Conservation (phyloP, 2,888 invertebrate genomes). For the Teleogryllus oceanicus region DNA sequence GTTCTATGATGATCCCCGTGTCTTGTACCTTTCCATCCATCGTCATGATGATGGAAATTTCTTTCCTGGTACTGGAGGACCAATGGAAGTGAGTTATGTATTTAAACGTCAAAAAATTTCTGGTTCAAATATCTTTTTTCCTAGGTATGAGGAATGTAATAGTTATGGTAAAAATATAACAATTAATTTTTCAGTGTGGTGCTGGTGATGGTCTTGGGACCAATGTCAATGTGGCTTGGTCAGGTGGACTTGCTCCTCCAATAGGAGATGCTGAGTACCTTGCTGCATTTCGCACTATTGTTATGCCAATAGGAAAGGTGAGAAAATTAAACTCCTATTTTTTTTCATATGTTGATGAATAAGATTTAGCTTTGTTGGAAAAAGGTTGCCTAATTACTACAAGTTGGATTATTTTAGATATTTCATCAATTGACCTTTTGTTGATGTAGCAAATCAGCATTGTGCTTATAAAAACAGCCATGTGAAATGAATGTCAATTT, state of each 20-base stretch:
- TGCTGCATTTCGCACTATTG: constrained; percentile 90
- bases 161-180: no score
- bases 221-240: constrained; percentile 96
- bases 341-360: no score
- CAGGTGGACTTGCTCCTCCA: constrained; percentile 82
- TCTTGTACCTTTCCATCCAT: constrained; percentile 95
- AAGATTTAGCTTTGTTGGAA: no score
- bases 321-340: background rate
- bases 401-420: no score
- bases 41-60: constrained; percentile 99
- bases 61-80: constrained; percentile 98
- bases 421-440: no score
- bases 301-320: constrained; percentile 90
- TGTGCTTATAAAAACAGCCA: no score
- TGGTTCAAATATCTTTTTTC: no score
- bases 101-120: no score
- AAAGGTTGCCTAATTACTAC: no score
- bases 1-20: constrained; percentile 91
- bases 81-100: constrained; percentile 61
- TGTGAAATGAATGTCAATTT: no score
- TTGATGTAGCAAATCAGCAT: no score
- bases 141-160: no score
- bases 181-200: constrained; percentile 62
- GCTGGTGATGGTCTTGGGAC: constrained; percentile 84
- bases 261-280: constrained; percentile 96